Evolutionary conservation across 2,888 invertebrate species (phyloP), one percentile per base, ranked within the genome.

Genomic region (Heliconius cydno): DNA sequence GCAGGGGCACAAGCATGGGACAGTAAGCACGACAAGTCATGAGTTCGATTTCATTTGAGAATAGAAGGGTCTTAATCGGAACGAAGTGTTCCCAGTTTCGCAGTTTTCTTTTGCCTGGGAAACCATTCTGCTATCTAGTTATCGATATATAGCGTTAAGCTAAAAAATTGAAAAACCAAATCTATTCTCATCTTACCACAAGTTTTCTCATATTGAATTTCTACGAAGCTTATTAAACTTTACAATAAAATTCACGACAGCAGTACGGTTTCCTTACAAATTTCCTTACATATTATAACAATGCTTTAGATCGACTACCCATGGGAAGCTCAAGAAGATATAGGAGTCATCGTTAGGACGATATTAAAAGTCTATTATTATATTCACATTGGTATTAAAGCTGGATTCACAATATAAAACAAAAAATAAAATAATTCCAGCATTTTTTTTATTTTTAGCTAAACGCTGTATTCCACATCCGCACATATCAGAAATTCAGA

Each of bases 311-410:
- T 30, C 57, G 57, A 73, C 25, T 13, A 41, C 41, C 7, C 25
- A 68, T n/a, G 72, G 57, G 57, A 73, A 34, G n/a, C 30, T 34
- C 38, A 38, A 41, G 38, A 68, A 68, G n/a, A 13, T 73, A 30
- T 28, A 46, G 28, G 7, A 34, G 22, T 10, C n/a, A 34, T 73
- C 57, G 34, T 73, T 73, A 73, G 30, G 72, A 30, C 30, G 57
- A 73, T 73, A n/a, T 73, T 73, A 57, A 57, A 73, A n/a, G 57
- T 6, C n/a, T 60, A 60, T 60, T 73, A 34, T 72, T 72, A 72
- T 72, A 57, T 68, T 73, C 57, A 73, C 9, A 34, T 72, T 72
- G 30, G 6, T n/a, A 72, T 57, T 52, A 34, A 57, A n/a, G 57
- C n/a, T 34, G 6, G 30, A 57, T 34, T 30, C 15, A 57, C 30